Conservation (phyloP, 2,113 vertebrate genomes). For the Proteles cristata region DNA sequence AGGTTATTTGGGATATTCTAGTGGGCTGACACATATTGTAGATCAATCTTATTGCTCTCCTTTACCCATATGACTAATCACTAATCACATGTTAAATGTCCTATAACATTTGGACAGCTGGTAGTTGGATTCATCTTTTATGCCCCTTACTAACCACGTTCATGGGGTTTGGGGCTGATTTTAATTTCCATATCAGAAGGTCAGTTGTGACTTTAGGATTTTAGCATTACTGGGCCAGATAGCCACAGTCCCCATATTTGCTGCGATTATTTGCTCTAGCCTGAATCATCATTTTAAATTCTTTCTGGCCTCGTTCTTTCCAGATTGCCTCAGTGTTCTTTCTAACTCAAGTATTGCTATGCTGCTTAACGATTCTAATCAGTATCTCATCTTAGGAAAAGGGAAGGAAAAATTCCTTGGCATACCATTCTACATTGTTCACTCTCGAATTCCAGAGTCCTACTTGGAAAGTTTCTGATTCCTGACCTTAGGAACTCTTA, state of each 20-base stretch:
- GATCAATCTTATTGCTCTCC: neutral
- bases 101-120: neutral
- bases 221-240: neutral
- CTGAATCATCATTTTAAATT: neutral
- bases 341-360: neutral
- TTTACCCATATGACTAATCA: neutral
- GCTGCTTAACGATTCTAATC: conserved; percentile 1
- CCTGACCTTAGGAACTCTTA: neutral
- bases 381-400: neutral
- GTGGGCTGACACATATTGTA: neutral
- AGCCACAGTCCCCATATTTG: neutral
- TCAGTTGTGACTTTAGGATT: neutral
- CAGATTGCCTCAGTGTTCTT: neutral
- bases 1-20: neutral
- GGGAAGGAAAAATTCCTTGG: neutral
- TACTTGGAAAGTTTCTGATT: conserved; percentile 7
- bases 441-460: neutral
- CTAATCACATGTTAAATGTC: no score
- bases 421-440: neutral
- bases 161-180: neutral
- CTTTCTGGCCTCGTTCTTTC: neutral
- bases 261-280: neutral
- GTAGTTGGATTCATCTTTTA: neutral
- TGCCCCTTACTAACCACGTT: neutral
- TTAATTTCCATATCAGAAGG: neutral